Evolutionary conservation across 2,888 invertebrate species (phyloP), one percentile per base, ranked within the genome.

Genomic region (Criorhina ranunculi): DNA sequence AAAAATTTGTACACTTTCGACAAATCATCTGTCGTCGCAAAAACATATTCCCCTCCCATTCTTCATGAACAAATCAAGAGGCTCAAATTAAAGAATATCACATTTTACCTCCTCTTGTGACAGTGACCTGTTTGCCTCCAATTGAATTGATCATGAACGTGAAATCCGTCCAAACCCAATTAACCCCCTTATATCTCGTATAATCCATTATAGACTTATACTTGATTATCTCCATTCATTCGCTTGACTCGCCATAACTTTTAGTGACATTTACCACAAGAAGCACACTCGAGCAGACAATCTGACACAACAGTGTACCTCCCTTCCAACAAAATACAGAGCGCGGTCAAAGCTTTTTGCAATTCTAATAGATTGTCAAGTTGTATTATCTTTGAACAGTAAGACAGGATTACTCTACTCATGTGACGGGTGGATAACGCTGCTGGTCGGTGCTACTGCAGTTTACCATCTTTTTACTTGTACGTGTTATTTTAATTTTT

Each of bases 351-450:
- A 75, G 59, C 51, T 85, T 53, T 85, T 80, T 85, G 80, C 80
- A 80, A 80, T 85, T 85, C 85, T 80, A 80, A 85, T 85, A 75
- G 70, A 76, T 59, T 70, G 75, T 80, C 85, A 70, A 53, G 33
- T 70, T 15, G 70, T 35, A 66, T 85, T 80, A 76, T 76, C 80
- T 37, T 80, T 51, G 49, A 76, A 66, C 75, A 80, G 33, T 76
- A 42, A 64, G 80, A 85, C 85, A 66, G 80, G 53, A 80, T 80
- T 76, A 80, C 69, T 70, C 46, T 57, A 53, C 80, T 70, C 80
- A 85, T 76, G 80, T 66, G 85, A 66, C 70, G 60, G 46, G 33
- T 66, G 70, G 46, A 70, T 75, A 69, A 59, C 66, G 49, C 59
- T 59, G n/a, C n/a, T n/a, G n/a, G n/a, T n/a, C n/a, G 24, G 29